phyloP scores from a whole-genome alignment of 2,797 vertebrate genomes.

The Acanthopagrus latus region DNA sequence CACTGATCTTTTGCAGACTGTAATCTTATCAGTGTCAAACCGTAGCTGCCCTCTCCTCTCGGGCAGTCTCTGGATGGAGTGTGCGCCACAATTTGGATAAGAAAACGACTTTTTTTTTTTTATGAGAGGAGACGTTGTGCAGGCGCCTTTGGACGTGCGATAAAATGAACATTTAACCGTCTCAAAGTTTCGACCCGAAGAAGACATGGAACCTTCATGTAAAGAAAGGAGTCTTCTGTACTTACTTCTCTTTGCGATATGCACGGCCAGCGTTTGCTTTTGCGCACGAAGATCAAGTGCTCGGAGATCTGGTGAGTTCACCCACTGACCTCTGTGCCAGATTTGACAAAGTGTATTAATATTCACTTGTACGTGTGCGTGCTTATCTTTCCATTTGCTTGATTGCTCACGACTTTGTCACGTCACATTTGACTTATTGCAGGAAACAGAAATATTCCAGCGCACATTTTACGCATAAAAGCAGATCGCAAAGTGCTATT shows the following conservation, averaged over 20 bases:
- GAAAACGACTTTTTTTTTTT: slow-evolving; percentile 14
- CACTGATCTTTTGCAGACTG: slow-evolving; percentile 80
- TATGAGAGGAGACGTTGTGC: slow-evolving; percentile 34
- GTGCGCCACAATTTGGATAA: slow-evolving; percentile 38
- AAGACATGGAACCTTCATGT: slow-evolving; percentile 83
- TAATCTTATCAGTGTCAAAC: slow-evolving; percentile 83
- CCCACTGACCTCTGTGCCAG: background rate
- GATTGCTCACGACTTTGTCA: slow-evolving; percentile 16
- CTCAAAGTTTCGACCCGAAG: slow-evolving; percentile 45
- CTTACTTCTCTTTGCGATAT: slow-evolving; percentile 73
- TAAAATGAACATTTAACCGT: slow-evolving; percentile 73
- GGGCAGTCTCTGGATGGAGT: slow-evolving; percentile 50
- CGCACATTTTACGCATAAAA: background rate
- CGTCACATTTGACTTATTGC: background rate
- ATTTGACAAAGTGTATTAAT: background rate
- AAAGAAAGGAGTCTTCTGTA: slow-evolving; percentile 70
- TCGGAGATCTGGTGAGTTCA: slow-evolving; percentile 83
- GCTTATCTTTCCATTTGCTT: slow-evolving; percentile 24
- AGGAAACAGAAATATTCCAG: background rate
- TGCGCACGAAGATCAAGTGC: slow-evolving; percentile 74
- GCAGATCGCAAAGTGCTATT: background rate
- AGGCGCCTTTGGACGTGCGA: slow-evolving; percentile 23
- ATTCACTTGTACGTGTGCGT: background rate
- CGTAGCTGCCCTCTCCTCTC: slow-evolving; percentile 65
- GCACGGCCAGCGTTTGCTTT: slow-evolving; percentile 67